Evolutionary conservation across 1,140 invertebrate genomes (phyloP), one percentile per base, ranked within the genome.

Genomic region (Drosophila ogumai): DNA sequence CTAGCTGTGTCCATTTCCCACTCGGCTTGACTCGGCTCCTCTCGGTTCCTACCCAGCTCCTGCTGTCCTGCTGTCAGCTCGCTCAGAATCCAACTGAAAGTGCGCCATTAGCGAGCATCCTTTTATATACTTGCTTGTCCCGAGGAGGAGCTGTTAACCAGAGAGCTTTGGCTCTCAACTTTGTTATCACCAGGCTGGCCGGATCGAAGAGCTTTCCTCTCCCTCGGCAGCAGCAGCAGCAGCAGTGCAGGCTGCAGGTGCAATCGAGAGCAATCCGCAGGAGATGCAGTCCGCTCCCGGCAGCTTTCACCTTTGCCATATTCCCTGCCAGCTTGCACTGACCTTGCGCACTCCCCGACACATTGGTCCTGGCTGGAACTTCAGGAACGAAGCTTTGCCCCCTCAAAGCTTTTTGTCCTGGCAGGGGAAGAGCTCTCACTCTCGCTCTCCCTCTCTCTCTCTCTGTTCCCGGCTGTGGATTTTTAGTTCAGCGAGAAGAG

Each of bases 61-160:
- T 57, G 71, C 22, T 74, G 57, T 69, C 74, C 77, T 85, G 55
- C 36, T 66, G 79, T 38, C 75, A 77, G 81, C 86, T 85, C 86
- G 81, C 81, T 90, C 86, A 79, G 86, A 90, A 85, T 90, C 85
- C 85, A 90, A 85, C 85, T 90, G 86, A 90, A 90, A 90, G 71
- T 79, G 68, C 63, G 75, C 75, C 66, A 76, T 49, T 79, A 73
- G 71, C 79, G 71, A 84, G 66, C 86, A 90, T 90, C 85, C 85
- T 86, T 88, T 90, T 90, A 87, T 90, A 88, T 77, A 60, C 59
- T 66, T 40, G 49, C 59, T 55, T 55, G 52, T 55, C 13, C 52
- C 34, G 52, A 65, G 50, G 34, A 67, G 49, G 41, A 75, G 69
- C 19, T 52, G 52, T 69, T 32, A 64, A 71, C 59, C 64, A 75